Percentiles rank a stretch among this genome's conserved stretches.
phyloP scores from a whole-genome alignment of 2,113 vertebrate genomes.

The Marmota monax region DNA sequence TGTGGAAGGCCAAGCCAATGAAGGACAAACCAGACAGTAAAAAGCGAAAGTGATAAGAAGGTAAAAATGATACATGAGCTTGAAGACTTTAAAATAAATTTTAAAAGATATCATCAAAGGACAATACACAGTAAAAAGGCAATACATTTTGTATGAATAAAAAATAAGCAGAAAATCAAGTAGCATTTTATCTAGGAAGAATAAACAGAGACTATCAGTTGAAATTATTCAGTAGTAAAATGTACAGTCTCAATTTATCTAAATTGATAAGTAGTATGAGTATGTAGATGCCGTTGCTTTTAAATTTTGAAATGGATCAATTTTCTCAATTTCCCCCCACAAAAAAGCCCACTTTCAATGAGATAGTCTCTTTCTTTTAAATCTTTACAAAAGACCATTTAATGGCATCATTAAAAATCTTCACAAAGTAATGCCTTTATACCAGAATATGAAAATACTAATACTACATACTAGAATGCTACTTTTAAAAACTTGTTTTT shows the following conservation, averaged over 20 bases:
- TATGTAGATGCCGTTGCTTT: slow-evolving; percentile 38
- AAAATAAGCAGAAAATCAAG: slow-evolving; percentile 84
- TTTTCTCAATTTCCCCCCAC: not conserved
- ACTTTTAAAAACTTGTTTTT: slow-evolving; percentile 14
- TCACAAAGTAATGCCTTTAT: slow-evolving; percentile 79
- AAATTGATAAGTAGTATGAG: slow-evolving; percentile 36
- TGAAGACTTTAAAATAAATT: slow-evolving; percentile 86
- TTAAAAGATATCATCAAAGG: slow-evolving; percentile 87
- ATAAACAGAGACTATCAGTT: slow-evolving; percentile 59
- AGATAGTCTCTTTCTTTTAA: slow-evolving; percentile 7
- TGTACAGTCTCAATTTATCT: slow-evolving; percentile 4
- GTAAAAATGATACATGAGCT: slow-evolving; percentile 90
- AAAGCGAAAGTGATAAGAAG: slow-evolving; percentile 89
- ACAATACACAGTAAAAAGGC: slow-evolving; percentile 87
- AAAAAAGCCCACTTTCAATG: slow-evolving; percentile 36
- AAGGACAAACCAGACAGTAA: slow-evolving; percentile 91
- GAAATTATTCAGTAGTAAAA: slow-evolving; percentile 67
- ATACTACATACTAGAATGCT: slow-evolving; percentile 46
- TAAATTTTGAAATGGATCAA: slow-evolving; percentile 30
- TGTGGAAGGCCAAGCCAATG: slow-evolving; percentile 90
- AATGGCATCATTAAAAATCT: slow-evolving; percentile 52
- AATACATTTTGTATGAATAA: slow-evolving; percentile 85
- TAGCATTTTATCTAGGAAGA: slow-evolving; percentile 52
- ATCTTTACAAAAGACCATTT: slow-evolving; percentile 46
- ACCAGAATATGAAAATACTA: slow-evolving; percentile 60